These are phyloP conservation scores for Pherbina coryleti DNA, from an alignment of 2,888 invertebrate genomes.

Conservation along the genomic window DNA sequence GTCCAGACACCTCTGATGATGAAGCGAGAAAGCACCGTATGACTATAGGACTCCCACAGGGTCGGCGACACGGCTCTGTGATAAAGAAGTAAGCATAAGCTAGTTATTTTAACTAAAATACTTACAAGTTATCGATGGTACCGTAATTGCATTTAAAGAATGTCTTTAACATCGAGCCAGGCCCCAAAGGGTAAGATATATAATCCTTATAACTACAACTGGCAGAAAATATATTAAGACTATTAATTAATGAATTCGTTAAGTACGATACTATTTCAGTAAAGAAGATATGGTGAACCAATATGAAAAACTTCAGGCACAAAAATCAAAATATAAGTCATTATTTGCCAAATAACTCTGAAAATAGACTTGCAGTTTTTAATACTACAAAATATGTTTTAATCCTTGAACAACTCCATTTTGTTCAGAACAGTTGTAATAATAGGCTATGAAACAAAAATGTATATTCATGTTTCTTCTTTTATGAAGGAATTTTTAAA, in stretches of 20 bases:
- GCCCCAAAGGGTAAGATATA: neutral
- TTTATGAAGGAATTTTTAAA: neutral
- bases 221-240: neutral
- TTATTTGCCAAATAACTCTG: slow-evolving; percentile 6
- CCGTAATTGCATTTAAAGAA: no score
- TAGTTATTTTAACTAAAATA: neutral
- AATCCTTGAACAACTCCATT: no score
- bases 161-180: neutral
- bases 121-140: no score
- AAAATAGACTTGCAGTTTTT: slow-evolving; percentile 8
- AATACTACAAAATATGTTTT: no score
- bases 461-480: slow-evolving; percentile 17
- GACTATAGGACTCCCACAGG: slow-evolving; percentile 71
- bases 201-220: neutral
- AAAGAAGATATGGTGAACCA: no score
- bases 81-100: slow-evolving; percentile 44
- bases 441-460: neutral
- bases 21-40: slow-evolving; percentile 75
- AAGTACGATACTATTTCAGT: no score
- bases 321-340: neutral
- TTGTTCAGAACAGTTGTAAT: neutral
- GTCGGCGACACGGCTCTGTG: slow-evolving; percentile 69
- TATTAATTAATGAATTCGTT: no score
- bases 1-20: slow-evolving; percentile 76
- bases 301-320: neutral